Percentiles rank a stretch among this genome's conserved stretches.
phyloP scores from a whole-genome alignment of 2,888 invertebrate genomes.

The Holacanthella duospinosa region DNA sequence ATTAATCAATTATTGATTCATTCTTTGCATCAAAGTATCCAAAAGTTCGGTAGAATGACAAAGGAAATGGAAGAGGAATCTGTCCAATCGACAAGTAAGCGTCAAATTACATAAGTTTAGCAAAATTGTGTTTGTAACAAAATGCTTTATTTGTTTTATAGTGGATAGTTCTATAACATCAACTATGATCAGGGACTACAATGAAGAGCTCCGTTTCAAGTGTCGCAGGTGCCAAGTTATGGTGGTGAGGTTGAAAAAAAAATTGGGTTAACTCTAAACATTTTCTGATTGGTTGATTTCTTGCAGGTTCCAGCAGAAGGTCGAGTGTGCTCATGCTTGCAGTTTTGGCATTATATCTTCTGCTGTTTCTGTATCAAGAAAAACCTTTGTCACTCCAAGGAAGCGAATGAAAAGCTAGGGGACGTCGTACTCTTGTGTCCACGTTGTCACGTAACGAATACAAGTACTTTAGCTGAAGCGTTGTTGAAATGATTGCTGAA shows the following conservation, averaged over 20 bases:
- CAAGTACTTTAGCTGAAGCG: no score
- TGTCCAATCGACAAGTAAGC: no score
- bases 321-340: neutral
- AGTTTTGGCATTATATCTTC: neutral
- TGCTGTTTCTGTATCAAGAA: neutral
- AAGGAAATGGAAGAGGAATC: no score
- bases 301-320: neutral
- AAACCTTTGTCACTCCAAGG: neutral
- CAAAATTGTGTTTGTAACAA: no score
- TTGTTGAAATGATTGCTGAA: no score
- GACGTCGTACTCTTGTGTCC: neutral
- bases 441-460: neutral
- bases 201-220: neutral
- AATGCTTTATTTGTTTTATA: neutral
- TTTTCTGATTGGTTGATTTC: neutral
- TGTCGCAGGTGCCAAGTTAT: neutral
- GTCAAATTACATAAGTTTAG: no score
- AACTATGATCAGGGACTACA: neutral
- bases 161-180: neutral
- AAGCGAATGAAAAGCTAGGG: neutral
- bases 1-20: no score
- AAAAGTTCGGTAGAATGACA: no score
- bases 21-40: no score
- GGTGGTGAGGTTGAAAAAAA: neutral
- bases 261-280: neutral